Percentiles rank a stretch among this genome's conserved stretches.
These are phyloP conservation scores for Chionis minor DNA, from an alignment of 2,113 vertebrate genomes.

Conservation along the genomic window DNA sequence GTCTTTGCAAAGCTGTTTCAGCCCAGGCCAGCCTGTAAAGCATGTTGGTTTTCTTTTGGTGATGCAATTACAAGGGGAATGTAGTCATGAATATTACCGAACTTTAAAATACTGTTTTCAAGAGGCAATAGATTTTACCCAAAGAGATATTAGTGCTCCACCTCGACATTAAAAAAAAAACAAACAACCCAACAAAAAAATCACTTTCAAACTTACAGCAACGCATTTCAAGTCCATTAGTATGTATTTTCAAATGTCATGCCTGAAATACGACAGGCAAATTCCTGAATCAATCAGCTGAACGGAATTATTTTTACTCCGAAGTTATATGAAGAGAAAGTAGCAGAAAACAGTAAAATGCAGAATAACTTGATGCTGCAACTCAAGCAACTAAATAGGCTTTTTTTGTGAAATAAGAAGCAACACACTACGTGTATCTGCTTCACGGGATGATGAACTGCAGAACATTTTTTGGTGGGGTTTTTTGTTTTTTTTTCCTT, in stretches of 20 bases:
- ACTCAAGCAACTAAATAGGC: not conserved
- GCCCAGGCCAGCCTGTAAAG: not conserved
- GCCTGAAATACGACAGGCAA: not conserved
- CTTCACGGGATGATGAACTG: not conserved
- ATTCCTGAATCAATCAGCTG: slow-evolving; percentile 49
- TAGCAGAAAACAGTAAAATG: slow-evolving; percentile 8
- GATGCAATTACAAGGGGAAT: not conserved
- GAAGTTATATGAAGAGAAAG: slow-evolving; percentile 5
- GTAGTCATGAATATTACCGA: not conserved
- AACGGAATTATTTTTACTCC: slow-evolving; percentile 40
- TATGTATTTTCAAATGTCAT: slow-evolving; percentile 16
- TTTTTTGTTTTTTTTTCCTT: too few relatives aligned
- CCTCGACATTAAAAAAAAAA: not conserved
- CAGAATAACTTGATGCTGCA: not conserved
- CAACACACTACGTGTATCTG: not conserved
- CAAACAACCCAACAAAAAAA: not conserved
- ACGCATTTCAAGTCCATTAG: slow-evolving; percentile 52
- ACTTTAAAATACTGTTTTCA: slow-evolving; percentile 20
- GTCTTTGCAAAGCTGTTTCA: not conserved
- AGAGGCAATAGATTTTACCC: not conserved
- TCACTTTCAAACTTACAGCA: slow-evolving; percentile 6
- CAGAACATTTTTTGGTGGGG: too few relatives aligned
- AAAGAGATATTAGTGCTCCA: not conserved
- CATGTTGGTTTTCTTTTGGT: not conserved
- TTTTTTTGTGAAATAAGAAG: not conserved